Conservation (phyloP, 2,797 vertebrate genomes). For the Lithobates pipiens region DNA sequence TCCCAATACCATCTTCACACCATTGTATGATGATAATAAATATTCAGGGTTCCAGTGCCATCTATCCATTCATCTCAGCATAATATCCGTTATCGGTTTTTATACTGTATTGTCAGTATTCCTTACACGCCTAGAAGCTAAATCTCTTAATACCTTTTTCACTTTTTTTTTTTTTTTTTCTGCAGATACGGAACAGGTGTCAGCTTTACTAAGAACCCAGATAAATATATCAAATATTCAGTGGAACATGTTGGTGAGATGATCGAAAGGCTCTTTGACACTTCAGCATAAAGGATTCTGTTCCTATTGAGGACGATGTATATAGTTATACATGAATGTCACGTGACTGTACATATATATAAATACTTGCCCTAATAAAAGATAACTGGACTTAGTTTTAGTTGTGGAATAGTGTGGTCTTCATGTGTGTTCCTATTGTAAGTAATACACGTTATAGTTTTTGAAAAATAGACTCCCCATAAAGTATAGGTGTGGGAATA, state of each 20-base stretch:
- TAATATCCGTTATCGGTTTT: neutral
- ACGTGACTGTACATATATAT: slow-evolving; percentile 6
- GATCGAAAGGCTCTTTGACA: slow-evolving; percentile 96
- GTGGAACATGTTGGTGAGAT: slow-evolving; percentile 95
- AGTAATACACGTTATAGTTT: neutral
- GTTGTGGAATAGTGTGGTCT: neutral
- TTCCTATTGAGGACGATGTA: slow-evolving; percentile 17
- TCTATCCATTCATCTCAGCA: too few species aligned
- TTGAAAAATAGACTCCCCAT: neutral
- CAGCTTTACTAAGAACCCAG: slow-evolving; percentile 96
- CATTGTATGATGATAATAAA: too few species aligned
- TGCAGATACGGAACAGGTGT: slow-evolving; percentile 85
- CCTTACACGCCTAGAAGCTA: neutral
- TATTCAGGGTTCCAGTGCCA: too few species aligned
- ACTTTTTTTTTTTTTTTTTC: neutral
- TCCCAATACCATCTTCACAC: too few species aligned
- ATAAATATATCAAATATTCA: slow-evolving; percentile 95
- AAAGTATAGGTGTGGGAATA: too few species aligned
- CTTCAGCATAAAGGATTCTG: slow-evolving; percentile 81
- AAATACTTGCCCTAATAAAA: slow-evolving; percentile 28
- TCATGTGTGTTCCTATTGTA: neutral
- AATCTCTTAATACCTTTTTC: neutral
- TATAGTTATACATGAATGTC: slow-evolving; percentile 45
- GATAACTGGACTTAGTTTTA: neutral
- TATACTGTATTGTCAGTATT: neutral